Percentiles rank a stretch among this genome's conserved stretches.
Conservation (phyloP, 2,888 invertebrate species). For the Taenaris catops region DNA sequence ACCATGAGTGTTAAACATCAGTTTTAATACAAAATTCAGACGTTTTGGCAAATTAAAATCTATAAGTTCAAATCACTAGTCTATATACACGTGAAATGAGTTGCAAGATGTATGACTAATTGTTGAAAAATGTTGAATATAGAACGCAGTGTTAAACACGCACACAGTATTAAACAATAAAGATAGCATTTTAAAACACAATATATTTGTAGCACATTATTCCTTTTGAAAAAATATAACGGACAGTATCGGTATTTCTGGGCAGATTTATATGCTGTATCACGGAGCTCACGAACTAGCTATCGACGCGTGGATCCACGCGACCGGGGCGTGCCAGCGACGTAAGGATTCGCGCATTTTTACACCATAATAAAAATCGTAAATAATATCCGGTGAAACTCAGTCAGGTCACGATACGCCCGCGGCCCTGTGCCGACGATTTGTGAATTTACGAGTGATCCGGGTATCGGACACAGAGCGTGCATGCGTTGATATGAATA, state of each 20-base stretch:
- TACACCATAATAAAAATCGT: constrained; percentile 72
- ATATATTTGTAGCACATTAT: too few species aligned
- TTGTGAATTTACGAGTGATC: constrained; percentile 59
- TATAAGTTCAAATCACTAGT: too few species aligned
- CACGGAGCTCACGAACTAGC: constrained; percentile 52
- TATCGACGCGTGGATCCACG: constrained; percentile 72
- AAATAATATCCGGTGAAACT: constrained; percentile 64
- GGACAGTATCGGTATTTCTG: constrained; percentile 15
- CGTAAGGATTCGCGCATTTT: constrained; percentile 70
- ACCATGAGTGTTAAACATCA: too few species aligned
- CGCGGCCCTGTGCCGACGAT: constrained; percentile 56
- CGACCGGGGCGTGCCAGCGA: constrained; percentile 55
- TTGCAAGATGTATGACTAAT: too few species aligned
- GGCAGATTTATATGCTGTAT: constrained; percentile 39
- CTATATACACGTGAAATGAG: too few species aligned
- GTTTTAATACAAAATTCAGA: too few species aligned
- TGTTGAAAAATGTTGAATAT: too few species aligned
- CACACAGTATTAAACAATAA: too few species aligned
- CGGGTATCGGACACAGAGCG: constrained; percentile 46
- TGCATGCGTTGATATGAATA: constrained; percentile 40
- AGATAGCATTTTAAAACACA: constrained; percentile 4
- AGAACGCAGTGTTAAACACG: too few species aligned
- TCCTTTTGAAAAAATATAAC: constrained; percentile 11
- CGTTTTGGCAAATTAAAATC: too few species aligned
- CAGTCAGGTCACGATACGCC: constrained; percentile 70